A percentile compares a stretch with the other conserved stretches of the same genome.
These are phyloP conservation scores for Archips xylosteana DNA, from an alignment of 2,888 invertebrate genomes.

Conservation along the genomic window DNA sequence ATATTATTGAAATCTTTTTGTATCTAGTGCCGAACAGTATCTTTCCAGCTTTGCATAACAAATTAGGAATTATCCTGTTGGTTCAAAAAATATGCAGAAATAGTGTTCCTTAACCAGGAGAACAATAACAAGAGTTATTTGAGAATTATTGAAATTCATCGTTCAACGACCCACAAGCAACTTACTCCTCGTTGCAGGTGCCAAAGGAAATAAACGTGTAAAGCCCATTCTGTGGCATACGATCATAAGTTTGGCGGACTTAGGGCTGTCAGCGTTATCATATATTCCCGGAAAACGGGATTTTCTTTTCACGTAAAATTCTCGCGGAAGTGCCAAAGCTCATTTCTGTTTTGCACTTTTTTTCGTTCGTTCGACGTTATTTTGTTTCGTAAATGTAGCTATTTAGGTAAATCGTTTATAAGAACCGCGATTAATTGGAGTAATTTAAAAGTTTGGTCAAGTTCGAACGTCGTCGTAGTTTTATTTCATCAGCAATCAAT, in stretches of 20 bases:
- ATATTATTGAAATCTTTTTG: too few relatives aligned
- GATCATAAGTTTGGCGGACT: conserved; percentile 40
- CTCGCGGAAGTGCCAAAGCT: conserved; percentile 18
- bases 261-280: conserved; percentile 36
- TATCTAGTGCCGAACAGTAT: too few relatives aligned
- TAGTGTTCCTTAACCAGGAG: too few relatives aligned
- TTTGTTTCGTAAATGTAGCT: conserved; percentile 5
- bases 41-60: too few relatives aligned
- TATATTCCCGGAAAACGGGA: conserved; percentile 32
- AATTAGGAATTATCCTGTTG: too few relatives aligned
- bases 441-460: conserved; percentile 3
- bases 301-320: conserved; percentile 39
- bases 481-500: not conserved
- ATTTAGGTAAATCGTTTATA: not conserved
- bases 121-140: not conserved
- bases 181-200: not conserved
- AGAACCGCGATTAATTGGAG: conserved; percentile 1
- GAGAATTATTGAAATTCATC: not conserved
- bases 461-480: not conserved
- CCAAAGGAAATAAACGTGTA: conserved; percentile 5
- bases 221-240: conserved; percentile 32
- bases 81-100: too few relatives aligned
- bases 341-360: conserved; percentile 18
- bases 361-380: not conserved
- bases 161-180: not conserved